Percentiles rank a stretch among this genome's conserved stretches.
Conservation (phyloP, 2,888 invertebrate genomes). For the Pseudococcus jackbeardsleyi region DNA sequence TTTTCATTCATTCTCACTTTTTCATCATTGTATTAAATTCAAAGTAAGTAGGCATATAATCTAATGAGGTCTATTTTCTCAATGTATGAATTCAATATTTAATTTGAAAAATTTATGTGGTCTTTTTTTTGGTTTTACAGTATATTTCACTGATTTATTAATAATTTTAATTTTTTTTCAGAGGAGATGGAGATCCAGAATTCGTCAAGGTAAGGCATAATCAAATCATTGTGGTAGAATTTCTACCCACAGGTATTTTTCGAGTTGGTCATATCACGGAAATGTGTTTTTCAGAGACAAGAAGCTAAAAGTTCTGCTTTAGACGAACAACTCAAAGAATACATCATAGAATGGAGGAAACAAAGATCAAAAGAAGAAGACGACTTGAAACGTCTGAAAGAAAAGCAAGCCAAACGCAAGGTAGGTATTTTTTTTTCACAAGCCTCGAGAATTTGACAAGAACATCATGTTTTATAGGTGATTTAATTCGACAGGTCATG, state of each 20-base stretch:
- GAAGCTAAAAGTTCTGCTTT: constrained; percentile 96
- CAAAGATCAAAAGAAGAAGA: constrained; percentile 96
- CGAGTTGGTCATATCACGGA: neutral
- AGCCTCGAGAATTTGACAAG: no score
- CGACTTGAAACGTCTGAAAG: constrained; percentile 95
- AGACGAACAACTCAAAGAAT: constrained; percentile 95
- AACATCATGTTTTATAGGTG: no score
- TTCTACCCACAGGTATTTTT: neutral
- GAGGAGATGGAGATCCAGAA: constrained; percentile 83
- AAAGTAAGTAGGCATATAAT: no score
- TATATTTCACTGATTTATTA: neutral
- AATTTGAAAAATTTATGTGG: neutral
- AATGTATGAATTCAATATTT: neutral
- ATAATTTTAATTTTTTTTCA: constrained; percentile 42
- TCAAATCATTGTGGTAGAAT: neutral
- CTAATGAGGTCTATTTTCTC: no score
- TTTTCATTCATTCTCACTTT: no score
- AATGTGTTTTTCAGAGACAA: constrained; percentile 79
- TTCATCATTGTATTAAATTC: no score
- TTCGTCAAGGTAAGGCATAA: constrained; percentile 84
- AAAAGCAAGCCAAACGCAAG: constrained; percentile 97
- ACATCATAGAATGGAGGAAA: constrained; percentile 97
- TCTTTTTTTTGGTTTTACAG: no score
- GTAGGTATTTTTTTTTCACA: constrained; percentile 70
- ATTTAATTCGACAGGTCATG: constrained; percentile 75